A percentile compares a stretch with the other conserved stretches of the same genome.
These are phyloP conservation scores for Trypoxylon attenuatum DNA, from an alignment of 2,888 invertebrate genomes.

Conservation along the genomic window DNA sequence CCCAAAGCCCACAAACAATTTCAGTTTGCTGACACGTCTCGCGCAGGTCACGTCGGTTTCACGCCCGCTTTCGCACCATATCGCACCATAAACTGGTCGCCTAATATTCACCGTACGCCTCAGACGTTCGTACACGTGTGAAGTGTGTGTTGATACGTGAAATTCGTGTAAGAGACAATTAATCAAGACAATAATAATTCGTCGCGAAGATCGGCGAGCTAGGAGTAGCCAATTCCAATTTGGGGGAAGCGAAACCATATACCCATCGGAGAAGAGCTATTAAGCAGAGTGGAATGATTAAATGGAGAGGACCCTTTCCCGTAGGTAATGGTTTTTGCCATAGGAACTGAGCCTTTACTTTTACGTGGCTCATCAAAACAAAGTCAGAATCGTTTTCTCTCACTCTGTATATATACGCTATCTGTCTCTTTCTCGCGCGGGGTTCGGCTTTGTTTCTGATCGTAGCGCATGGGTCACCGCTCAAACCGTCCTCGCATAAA, in stretches of 20 bases:
- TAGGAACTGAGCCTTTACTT: constrained; percentile 24
- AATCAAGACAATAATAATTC: neutral
- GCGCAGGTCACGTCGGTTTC: too few relatives aligned
- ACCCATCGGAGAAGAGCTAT: neutral
- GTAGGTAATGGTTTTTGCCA: constrained; percentile 37
- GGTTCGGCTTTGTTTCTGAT: constrained; percentile 48
- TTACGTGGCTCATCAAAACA: constrained; percentile 47
- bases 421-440: constrained; percentile 2
- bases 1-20: too few relatives aligned
- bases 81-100: too few relatives aligned
- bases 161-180: neutral
- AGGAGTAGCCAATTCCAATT: neutral
- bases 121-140: too few relatives aligned
- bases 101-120: too few relatives aligned
- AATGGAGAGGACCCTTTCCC: constrained; percentile 24
- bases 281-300: constrained; percentile 36
- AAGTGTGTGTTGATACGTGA: too few relatives aligned
- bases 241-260: neutral
- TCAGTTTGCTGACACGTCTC: too few relatives aligned
- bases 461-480: constrained; percentile 29
- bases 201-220: neutral
- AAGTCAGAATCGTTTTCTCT: constrained; percentile 33
- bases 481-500: constrained; percentile 53
- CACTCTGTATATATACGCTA: too few relatives aligned
- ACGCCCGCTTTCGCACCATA: too few relatives aligned